Evolutionary conservation across 2,797 vertebrate genomes (phyloP).

Genomic region (Centroberyx gerrardi): DNA sequence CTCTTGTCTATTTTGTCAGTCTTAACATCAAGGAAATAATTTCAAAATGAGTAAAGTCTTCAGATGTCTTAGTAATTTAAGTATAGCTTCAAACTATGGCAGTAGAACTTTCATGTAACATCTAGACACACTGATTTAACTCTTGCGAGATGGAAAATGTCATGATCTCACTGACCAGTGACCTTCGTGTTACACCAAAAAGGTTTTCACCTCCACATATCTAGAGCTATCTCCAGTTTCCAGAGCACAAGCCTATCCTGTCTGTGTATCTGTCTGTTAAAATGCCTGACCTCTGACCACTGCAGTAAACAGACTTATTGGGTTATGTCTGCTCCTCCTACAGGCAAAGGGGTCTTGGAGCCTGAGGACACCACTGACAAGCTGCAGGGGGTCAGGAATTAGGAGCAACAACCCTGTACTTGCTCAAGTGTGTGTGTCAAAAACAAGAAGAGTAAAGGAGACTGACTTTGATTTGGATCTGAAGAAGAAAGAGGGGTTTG

Average conservation of each 20-base stretch:
- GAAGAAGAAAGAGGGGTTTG: too few species aligned
- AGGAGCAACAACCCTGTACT: neutral
- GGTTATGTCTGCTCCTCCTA: constrained; percentile 59
- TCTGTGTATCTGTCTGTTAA: constrained; percentile 57
- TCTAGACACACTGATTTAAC: neutral
- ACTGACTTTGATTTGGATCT: too few species aligned
- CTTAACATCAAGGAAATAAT: neutral
- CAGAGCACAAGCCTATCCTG: constrained; percentile 28
- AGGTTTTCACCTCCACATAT: constrained; percentile 30
- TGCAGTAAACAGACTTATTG: constrained; percentile 72
- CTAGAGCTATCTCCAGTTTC: constrained; percentile 44
- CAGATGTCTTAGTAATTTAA: too few species aligned
- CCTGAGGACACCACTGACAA: constrained; percentile 42
- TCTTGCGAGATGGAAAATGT: constrained; percentile 10
- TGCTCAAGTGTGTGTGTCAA: neutral
- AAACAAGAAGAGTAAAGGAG: too few species aligned
- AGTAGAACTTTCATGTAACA: neutral
- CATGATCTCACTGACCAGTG: constrained; percentile 27
- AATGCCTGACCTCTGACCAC: constrained; percentile 70
- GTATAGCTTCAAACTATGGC: too few species aligned
- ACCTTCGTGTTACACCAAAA: constrained; percentile 40
- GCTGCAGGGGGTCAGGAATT: constrained; percentile 42
- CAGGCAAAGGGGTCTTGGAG: constrained; percentile 40
- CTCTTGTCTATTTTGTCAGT: neutral
- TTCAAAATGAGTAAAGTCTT: neutral